Percentiles rank a stretch among this genome's conserved stretches.
phyloP scores from a whole-genome alignment of 2,888 invertebrate genomes.

The Orthosia gracilis region DNA sequence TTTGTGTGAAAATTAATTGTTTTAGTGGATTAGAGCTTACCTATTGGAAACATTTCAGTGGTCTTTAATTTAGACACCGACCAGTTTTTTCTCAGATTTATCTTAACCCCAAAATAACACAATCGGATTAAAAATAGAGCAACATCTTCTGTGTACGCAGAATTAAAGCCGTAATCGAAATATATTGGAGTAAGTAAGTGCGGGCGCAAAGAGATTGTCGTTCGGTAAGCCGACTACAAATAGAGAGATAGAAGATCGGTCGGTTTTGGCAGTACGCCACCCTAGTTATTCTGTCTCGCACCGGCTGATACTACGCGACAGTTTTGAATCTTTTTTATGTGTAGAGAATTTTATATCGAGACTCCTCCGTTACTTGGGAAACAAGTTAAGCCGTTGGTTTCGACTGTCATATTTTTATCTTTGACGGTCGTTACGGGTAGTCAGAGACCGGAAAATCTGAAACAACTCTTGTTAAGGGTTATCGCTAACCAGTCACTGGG shows the following conservation, averaged over 20 bases:
- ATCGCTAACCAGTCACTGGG: no score
- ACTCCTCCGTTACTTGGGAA: no score
- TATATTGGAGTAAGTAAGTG: conserved; percentile 75
- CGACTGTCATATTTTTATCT: no score
- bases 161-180: conserved; percentile 66
- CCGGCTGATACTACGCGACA: conserved; percentile 66
- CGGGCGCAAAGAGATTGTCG: conserved; percentile 75
- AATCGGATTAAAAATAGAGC: conserved; percentile 6
- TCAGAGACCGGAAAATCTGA: no score
- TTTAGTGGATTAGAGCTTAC: no score
- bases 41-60: no score
- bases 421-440: no score
- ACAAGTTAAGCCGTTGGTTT: no score
- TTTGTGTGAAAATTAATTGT: no score
- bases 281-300: conserved; percentile 72
- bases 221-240: conserved; percentile 80
- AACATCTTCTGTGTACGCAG: neutral
- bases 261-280: conserved; percentile 82
- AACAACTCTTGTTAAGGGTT: no score
- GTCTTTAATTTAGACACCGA: no score
- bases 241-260: conserved; percentile 77
- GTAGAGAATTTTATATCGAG: neutral
- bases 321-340: conserved; percentile 40
- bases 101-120: neutral
- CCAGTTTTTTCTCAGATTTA: neutral